phyloP scores from a whole-genome alignment of 64 coral and sea anemone genomes.

The Montipora capricornis region DNA sequence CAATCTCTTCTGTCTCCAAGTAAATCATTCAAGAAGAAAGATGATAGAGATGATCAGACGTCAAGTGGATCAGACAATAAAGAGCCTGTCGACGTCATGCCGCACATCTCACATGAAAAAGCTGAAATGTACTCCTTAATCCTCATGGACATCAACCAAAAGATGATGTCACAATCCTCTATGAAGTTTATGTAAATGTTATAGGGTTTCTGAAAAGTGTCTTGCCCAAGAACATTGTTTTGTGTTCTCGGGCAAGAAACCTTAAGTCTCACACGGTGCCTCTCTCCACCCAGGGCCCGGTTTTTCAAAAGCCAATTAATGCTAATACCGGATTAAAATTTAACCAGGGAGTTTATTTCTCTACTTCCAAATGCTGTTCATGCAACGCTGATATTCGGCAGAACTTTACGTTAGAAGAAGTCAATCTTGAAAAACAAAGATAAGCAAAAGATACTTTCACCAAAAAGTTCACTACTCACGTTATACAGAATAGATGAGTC shows the following conservation, averaged over 20 bases:
- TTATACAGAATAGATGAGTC: no score
- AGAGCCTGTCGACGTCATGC: constrained; percentile 64
- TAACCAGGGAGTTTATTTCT: no score
- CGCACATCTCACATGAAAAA: constrained; percentile 90
- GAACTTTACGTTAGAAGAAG: no score
- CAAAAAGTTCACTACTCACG: no score
- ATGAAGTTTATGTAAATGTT: constrained; percentile 86
- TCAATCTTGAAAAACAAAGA: no score
- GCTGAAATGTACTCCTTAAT: constrained; percentile 89
- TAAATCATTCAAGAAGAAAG: constrained; percentile 12
- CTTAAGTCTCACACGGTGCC: no score
- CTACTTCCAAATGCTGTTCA: no score
- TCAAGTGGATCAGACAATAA: constrained; percentile 48
- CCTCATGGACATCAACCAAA: constrained; percentile 97
- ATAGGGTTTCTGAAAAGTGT: not conserved
- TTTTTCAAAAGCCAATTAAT: no score
- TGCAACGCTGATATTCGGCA: no score
- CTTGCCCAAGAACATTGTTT: not conserved
- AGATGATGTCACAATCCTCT: constrained; percentile 83
- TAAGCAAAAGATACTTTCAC: no score
- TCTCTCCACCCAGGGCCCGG: no score
- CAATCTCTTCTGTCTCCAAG: constrained; percentile 51
- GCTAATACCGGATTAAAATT: no score
- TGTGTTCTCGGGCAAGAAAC: not conserved
- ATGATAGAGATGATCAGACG: constrained; percentile 56